A percentile compares a stretch with the other conserved stretches of the same genome.
These are phyloP conservation scores for Nothoprocta perdicaria DNA, from an alignment of 2,113 vertebrate species.

Conservation along the genomic window DNA sequence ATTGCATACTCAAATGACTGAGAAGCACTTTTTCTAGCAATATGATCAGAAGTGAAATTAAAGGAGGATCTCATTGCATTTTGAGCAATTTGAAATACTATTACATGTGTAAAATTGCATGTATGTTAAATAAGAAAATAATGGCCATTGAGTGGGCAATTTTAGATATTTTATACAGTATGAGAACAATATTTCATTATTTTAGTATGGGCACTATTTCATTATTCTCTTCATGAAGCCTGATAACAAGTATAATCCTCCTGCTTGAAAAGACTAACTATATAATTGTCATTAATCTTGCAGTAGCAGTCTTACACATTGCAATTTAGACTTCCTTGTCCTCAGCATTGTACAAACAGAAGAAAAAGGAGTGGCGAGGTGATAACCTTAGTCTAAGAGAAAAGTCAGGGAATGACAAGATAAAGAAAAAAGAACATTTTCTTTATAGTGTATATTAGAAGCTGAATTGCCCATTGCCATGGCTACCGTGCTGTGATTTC, in stretches of 20 bases:
- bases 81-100: not conserved
- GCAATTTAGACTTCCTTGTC: not conserved
- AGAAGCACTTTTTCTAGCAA: not conserved
- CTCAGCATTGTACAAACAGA: not conserved
- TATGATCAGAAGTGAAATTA: not conserved
- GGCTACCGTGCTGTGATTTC: not conserved
- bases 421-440: not conserved
- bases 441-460: not conserved
- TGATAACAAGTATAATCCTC: not conserved
- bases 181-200: not conserved
- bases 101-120: not conserved
- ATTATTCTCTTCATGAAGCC: not conserved
- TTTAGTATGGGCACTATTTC: not conserved
- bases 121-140: conserved; percentile 30
- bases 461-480: not conserved
- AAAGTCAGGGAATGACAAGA: not conserved
- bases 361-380: not conserved
- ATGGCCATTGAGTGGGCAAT: not conserved
- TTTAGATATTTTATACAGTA: not conserved
- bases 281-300: not conserved
- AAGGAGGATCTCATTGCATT: not conserved
- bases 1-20: conserved; percentile 13
- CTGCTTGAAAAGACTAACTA: not conserved
- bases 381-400: not conserved
- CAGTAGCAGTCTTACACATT: not conserved